Evolutionary conservation across 2,888 invertebrate genomes (phyloP), one percentile per base, ranked within the genome.

Genomic region (Catocala nupta): DNA sequence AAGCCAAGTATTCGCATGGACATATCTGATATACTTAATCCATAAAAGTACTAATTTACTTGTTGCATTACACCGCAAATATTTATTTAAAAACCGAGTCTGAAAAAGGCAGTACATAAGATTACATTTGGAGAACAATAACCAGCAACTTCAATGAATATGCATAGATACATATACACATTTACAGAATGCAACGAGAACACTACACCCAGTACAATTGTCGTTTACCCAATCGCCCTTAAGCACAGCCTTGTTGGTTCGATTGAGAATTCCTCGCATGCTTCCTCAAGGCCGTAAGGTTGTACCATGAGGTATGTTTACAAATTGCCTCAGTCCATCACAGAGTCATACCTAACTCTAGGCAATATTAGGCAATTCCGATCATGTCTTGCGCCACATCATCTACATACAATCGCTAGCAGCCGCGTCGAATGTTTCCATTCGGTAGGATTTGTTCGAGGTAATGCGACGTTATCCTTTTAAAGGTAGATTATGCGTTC

Each of bases 281-380:
- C 77, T 55, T 67, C 55, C 51, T 75, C 88, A 89, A 90, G 89
- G 89, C 81, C 87, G 73, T 81, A 85, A 83, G 82, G 83, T 81
- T 61, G 86, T 88, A 79, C 71, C 82, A 89, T 87, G 78, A 75
- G 67, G 77, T 81, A 82, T 77, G 81, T 73, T 77, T 86, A 86
- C 86, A 85, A 88, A 89, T 85, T 80, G 82, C 81, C 66, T 52
- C 55, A 58, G 34, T 16, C 68, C 70, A 79, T 90, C 85, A 88
- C 66, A 86, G 82, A 90, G 90, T 87, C 90, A 88, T 77, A 72
- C 79, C 81, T 68, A 79, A 78, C 78, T 84, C 82, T 77, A 77
- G 75, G 77, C 77, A 75, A 79, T 81, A 81, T 87, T 85, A 85
- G 85, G 88, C 82, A 87, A 90, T 88, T 87, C 88, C 77, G 80